Evolutionary conservation across 2,113 vertebrate genomes (phyloP).

Genomic region (Dascyllus trimaculatus): DNA sequence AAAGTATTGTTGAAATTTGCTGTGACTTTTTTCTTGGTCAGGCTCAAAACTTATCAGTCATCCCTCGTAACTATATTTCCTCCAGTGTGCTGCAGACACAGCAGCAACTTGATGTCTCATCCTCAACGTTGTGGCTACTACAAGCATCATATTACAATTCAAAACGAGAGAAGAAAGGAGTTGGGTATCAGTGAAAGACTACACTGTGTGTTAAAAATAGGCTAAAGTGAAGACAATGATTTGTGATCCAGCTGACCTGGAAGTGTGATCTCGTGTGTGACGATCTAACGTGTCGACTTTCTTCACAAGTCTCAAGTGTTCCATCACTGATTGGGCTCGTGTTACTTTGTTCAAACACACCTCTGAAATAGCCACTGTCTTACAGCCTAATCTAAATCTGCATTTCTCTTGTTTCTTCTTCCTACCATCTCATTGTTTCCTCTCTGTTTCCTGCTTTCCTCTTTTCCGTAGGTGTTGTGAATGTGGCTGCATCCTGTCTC

Average conservation of each 20-base stretch:
- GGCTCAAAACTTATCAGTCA: no score
- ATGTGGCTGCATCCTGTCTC: slow-evolving; percentile 89
- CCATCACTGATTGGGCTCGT: slow-evolving; percentile 28
- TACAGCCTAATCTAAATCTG: slow-evolving; percentile 3
- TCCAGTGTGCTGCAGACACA: slow-evolving; percentile 4
- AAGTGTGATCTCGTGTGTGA: slow-evolving; percentile 18
- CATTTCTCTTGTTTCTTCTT: slow-evolving; percentile 16
- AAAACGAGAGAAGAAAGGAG: not conserved
- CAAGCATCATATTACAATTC: not conserved
- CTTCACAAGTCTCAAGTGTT: slow-evolving; percentile 26
- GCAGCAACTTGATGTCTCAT: not conserved
- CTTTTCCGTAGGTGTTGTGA: slow-evolving; percentile 89
- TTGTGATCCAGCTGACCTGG: slow-evolving; percentile 13
- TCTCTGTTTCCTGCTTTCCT: not conserved
- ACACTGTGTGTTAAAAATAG: slow-evolving; percentile 12
- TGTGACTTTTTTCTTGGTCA: no score
- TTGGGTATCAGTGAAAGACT: slow-evolving; percentile 4
- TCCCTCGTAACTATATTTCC: slow-evolving; percentile 17
- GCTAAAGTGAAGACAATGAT: not conserved
- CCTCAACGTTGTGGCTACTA: not conserved
- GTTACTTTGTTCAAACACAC: slow-evolving; percentile 29
- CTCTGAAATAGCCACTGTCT: slow-evolving; percentile 9
- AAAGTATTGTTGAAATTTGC: no score
- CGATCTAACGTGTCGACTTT: slow-evolving; percentile 24
- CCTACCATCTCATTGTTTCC: not conserved